Percentiles rank a stretch among this genome's conserved stretches.
Conservation (phyloP, 2,888 invertebrate genomes). For the Digitonthophagus gazella region DNA sequence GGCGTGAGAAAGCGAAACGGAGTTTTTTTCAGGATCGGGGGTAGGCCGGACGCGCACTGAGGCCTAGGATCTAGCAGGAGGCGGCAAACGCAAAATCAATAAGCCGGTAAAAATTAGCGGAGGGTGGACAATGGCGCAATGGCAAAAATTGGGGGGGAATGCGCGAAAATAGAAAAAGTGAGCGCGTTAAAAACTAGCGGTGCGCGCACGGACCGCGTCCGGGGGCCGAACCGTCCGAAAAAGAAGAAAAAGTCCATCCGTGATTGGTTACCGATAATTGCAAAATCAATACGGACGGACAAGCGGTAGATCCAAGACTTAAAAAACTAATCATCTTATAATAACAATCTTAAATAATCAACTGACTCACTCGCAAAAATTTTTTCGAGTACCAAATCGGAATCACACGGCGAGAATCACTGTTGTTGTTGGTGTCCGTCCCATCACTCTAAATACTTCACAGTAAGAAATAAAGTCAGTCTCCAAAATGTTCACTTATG, state of each 20-base stretch:
- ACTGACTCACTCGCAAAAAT: slow-evolving; percentile 7
- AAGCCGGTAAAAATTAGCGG: slow-evolving; percentile 52
- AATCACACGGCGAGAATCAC: not conserved
- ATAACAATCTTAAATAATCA: slow-evolving; percentile 1
- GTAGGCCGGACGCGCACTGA: slow-evolving; percentile 6
- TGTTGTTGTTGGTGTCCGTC: not conserved
- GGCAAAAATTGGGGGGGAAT: slow-evolving; percentile 51
- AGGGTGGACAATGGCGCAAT: slow-evolving; percentile 52
- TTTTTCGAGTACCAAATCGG: not conserved
- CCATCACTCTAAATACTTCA: no score
- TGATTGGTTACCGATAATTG: slow-evolving; percentile 55
- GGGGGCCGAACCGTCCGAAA: slow-evolving; percentile 33
- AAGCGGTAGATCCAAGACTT: not conserved
- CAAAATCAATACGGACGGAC: slow-evolving; percentile 50
- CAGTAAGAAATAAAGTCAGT: no score
- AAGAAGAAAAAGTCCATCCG: slow-evolving; percentile 51
- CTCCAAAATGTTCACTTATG: no score
- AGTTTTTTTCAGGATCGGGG: not conserved
- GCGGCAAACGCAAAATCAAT: slow-evolving; percentile 44
- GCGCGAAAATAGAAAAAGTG: slow-evolving; percentile 49
- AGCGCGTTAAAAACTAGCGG: slow-evolving; percentile 47
- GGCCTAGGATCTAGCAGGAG: slow-evolving; percentile 6
- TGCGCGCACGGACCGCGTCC: slow-evolving; percentile 38
- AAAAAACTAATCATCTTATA: not conserved
- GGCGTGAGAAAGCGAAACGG: slow-evolving; percentile 11